These are phyloP conservation scores for Hydropsyche betteni DNA, from an alignment of 2,888 invertebrate genomes.

Conservation along the genomic window DNA sequence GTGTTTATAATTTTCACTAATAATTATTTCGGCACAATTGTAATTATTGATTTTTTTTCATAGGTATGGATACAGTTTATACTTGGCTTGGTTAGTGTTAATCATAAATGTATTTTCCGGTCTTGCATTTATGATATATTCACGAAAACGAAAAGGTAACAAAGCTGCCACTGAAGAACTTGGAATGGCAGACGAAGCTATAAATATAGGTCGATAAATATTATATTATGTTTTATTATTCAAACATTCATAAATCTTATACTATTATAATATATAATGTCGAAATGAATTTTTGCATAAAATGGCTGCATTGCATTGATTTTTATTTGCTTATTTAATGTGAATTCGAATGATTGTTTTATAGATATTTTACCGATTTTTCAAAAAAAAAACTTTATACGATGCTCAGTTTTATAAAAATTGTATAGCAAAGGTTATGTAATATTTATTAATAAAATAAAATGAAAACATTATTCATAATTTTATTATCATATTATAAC, in stretches of 20 bases:
- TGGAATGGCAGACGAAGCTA: constrained; percentile 86
- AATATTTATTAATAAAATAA: no score
- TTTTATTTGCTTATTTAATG: no score
- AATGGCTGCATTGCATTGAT: no score
- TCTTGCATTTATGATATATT: constrained; percentile 79
- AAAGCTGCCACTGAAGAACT: constrained; percentile 84
- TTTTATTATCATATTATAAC: no score
- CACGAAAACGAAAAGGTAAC: constrained; percentile 84
- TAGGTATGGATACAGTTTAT: constrained; percentile 77
- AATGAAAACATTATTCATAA: no score
- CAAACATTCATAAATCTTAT: background rate
- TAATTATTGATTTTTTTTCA: constrained; percentile 23
- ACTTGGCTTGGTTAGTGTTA: constrained; percentile 82
- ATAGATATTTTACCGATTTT: no score
- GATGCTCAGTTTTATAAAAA: no score
- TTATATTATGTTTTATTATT: background rate
- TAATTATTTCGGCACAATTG: background rate
- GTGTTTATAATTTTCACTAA: constrained; percentile 53
- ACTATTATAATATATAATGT: background rate
- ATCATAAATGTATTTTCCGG: constrained; percentile 74
- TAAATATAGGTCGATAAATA: constrained; percentile 76
- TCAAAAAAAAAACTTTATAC: no score
- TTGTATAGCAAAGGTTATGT: no score
- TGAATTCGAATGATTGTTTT: no score
- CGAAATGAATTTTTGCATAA: no score